phyloP scores from a whole-genome alignment of 2,888 invertebrate genomes.

The Drosophila hamatofila region DNA sequence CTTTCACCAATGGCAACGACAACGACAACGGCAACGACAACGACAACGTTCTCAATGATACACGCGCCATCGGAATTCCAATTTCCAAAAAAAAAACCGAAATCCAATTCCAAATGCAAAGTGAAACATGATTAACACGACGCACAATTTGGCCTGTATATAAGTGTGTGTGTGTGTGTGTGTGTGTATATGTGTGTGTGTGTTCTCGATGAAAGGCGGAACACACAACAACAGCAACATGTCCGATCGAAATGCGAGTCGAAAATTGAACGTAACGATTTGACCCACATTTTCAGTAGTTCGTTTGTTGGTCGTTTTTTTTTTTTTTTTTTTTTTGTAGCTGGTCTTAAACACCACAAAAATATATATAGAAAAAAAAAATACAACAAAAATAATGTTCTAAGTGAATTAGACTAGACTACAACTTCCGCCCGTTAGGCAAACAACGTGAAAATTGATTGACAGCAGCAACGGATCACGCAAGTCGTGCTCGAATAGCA shows the following conservation, averaged over 20 bases:
- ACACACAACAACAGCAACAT: constrained; percentile 32
- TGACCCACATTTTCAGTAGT: constrained; percentile 65
- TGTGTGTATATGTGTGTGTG: constrained; percentile 26
- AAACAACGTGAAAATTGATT: constrained; percentile 63
- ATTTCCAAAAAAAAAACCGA: constrained; percentile 38
- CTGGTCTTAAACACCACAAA: constrained; percentile 20
- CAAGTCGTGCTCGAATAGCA: constrained; percentile 28
- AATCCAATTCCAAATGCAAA: constrained; percentile 71
- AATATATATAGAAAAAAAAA: not conserved
- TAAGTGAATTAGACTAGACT: constrained; percentile 55
- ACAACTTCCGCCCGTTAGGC: constrained; percentile 62
- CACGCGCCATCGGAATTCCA: constrained; percentile 48
- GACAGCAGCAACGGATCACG: constrained; percentile 59
- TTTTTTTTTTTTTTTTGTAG: constrained; percentile 24
- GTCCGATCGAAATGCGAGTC: constrained; percentile 36
- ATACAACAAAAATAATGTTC: constrained; percentile 42
- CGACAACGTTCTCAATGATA: constrained; percentile 61
- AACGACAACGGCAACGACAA: constrained; percentile 9
- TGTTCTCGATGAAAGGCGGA: constrained; percentile 57
- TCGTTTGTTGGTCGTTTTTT: constrained; percentile 30
- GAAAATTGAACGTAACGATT: constrained; percentile 63
- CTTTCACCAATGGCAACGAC: constrained; percentile 55
- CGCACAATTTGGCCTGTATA: constrained; percentile 67
- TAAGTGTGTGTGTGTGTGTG: constrained; percentile 16
- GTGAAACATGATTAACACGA: constrained; percentile 79